These are phyloP conservation scores for Agriotes lineatus DNA, from an alignment of 2,888 invertebrate species.

Conservation along the genomic window DNA sequence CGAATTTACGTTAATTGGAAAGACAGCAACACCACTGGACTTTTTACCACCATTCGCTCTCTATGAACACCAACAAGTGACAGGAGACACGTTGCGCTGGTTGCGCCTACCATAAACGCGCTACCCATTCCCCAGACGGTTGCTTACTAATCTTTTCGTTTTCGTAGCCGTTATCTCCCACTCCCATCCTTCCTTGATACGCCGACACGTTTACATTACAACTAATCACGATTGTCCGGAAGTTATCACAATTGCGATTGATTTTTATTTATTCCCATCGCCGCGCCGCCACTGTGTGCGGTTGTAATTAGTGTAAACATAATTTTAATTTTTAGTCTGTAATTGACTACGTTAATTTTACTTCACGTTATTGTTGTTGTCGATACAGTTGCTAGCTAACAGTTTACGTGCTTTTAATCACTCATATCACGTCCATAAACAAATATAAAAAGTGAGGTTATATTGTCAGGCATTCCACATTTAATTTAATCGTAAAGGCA, in stretches of 20 bases:
- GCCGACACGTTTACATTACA: too few species aligned
- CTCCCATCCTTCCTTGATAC: neutral
- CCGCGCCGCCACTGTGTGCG: too few species aligned
- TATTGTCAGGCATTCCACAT: too few species aligned
- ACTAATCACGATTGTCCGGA: too few species aligned
- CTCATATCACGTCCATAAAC: neutral
- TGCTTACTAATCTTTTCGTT: slow-evolving; percentile 18
- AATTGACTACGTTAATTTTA: neutral
- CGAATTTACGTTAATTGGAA: neutral
- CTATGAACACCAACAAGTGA: slow-evolving; percentile 1
- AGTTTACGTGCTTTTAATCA: neutral
- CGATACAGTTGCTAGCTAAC: neutral
- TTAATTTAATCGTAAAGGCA: too few species aligned
- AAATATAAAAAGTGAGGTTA: neutral
- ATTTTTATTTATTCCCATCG: too few species aligned
- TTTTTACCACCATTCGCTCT: slow-evolving; percentile 7
- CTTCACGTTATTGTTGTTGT: neutral
- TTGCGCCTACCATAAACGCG: slow-evolving; percentile 15
- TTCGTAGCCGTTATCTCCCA: slow-evolving; percentile 9
- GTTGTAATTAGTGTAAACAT: too few species aligned
- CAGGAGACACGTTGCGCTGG: slow-evolving; percentile 5
- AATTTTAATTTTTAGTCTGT: too few species aligned
- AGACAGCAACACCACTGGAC: slow-evolving; percentile 3
- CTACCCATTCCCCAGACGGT: slow-evolving; percentile 47
- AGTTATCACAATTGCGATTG: too few species aligned